Evolutionary conservation across 1,140 invertebrate genomes (phyloP), one percentile per base, ranked within the genome.

Genomic region (Pseudomyrmex sp.): DNA sequence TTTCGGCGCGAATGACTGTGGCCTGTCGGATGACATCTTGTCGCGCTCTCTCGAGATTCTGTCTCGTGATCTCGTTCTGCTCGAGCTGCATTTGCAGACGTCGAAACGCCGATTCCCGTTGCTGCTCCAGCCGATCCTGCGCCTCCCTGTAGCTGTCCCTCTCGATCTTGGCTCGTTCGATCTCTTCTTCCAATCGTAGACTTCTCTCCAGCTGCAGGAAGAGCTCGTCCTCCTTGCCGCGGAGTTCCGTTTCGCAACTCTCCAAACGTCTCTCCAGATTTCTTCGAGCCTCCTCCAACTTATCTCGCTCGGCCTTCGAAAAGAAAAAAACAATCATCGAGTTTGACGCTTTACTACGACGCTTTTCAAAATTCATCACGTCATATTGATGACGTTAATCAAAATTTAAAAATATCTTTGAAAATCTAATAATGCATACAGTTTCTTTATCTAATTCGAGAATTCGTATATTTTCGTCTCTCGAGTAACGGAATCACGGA

Each of bases 211-310:
- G 90, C 82, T 96, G 95, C 1, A 95, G 84, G 87, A 96, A 96
- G 26, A 96, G 93, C 84, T 96, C 96, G 79, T 96, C 96, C 87
- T 96, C 96, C 87, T 96, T 96, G 77, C 95, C 95, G 46, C 94
- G 94, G 4, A 96, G 89, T 54, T 96, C 94, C 7, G 93, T 85
- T 66, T 96, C 95, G 84, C 95, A 95, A 13, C 93, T 93, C 86
- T 96, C 95, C 52, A 96, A 86, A 69, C 94, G 92, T 84, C 91
- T 93, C 44, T 95, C 95, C 88, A 96, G 85, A 54, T 93, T 91
- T 3, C 94, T 91, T 58, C 95, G 94, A 23, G 93, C 92, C 63
- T 94, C 93, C 5, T 95, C 94, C 79, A 96, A 86, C 85, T 94
- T 95, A 82, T 96, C 96, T 52, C 95, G 91, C 90, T 96, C 95